These are phyloP conservation scores for Drosophila mayri DNA, from an alignment of 1,140 invertebrate genomes.

Conservation along the genomic window DNA sequence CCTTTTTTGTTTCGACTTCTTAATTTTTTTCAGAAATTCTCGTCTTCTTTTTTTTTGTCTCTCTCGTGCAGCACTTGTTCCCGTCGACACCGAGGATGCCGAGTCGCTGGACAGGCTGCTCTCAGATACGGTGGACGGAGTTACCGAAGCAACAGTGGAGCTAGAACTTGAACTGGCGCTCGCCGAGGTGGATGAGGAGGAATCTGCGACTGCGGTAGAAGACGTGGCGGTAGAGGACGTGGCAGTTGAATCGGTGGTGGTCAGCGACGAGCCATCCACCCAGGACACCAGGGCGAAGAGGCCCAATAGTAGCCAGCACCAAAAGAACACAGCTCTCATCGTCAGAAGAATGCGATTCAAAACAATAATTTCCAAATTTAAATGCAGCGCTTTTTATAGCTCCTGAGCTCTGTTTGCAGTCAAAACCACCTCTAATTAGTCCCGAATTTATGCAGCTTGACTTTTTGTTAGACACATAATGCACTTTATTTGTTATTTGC, in stretches of 20 bases:
- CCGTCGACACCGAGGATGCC: background rate
- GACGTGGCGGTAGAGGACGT: background rate
- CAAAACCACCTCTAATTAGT: background rate
- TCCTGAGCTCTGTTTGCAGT: background rate
- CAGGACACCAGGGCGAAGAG: background rate
- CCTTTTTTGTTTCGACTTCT: background rate
- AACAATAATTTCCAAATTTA: background rate
- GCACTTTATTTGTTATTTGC: slow-evolving; percentile 17
- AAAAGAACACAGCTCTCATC: slow-evolving; percentile 2
- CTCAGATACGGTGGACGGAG: background rate
- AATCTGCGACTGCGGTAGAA: background rate
- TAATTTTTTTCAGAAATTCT: fast-evolving
- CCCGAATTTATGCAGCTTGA: slow-evolving; percentile 15
- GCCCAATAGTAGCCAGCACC: slow-evolving; percentile 1
- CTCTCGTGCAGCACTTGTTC: no score
- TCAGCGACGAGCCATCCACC: background rate
- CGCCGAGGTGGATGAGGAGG: background rate
- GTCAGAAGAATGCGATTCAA: background rate
- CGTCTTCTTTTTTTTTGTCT: background rate
- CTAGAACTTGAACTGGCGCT: background rate
- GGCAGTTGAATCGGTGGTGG: background rate
- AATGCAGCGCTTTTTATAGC: slow-evolving; percentile 9
- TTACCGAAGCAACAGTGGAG: background rate
- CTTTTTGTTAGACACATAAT: slow-evolving; percentile 13
- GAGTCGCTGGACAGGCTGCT: background rate